These are phyloP conservation scores for Balearica regulorum DNA, from an alignment of 2,797 vertebrate species.

Conservation along the genomic window DNA sequence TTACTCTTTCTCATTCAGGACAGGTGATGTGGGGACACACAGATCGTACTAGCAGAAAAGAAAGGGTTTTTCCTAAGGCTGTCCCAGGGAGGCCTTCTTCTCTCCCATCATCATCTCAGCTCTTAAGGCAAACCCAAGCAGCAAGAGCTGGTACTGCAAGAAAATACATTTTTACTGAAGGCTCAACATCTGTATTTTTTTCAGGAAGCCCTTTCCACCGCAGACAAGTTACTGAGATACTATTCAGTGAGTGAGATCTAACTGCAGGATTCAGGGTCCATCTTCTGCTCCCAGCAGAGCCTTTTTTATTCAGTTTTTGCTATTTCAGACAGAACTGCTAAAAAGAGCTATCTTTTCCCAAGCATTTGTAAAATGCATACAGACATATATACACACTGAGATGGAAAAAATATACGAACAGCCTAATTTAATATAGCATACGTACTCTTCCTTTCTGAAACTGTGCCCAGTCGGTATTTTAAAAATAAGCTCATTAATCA, in stretches of 20 bases:
- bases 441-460: not conserved
- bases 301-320: not conserved
- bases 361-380: not conserved
- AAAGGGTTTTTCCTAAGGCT: not conserved
- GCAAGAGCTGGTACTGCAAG: fast-evolving
- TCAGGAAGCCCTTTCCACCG: not conserved
- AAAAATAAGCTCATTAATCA: not conserved
- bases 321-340: not conserved
- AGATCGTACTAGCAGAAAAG: not conserved
- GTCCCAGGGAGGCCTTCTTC: not conserved
- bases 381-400: not conserved
- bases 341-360: not conserved
- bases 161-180: not conserved
- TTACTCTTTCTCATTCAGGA: not conserved
- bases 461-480: not conserved
- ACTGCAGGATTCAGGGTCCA: not conserved
- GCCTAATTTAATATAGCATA: not conserved
- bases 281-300: not conserved
- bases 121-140: not conserved
- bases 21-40: not conserved
- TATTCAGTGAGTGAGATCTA: not conserved
- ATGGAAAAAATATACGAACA: not conserved
- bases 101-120: not conserved
- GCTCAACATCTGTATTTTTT: not conserved
- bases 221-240: not conserved